Conservation (phyloP, 1,140 invertebrate genomes). For the Lutraria rhynchaena region DNA sequence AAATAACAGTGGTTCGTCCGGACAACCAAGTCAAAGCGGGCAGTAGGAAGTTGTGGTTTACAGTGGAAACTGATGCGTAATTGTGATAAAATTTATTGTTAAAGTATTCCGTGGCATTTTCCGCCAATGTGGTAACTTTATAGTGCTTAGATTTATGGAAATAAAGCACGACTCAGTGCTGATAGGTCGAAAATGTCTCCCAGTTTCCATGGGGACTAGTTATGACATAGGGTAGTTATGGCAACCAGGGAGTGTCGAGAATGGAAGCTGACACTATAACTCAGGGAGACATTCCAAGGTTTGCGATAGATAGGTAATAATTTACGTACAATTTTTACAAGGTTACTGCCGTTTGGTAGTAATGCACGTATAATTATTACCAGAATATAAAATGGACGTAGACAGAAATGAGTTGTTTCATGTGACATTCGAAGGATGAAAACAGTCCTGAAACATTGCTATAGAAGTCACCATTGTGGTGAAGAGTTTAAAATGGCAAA, state of each 20-base stretch:
- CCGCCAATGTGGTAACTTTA: slow-evolving; percentile 5
- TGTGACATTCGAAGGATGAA: no score
- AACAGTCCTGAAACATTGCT: no score
- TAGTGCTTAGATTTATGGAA: slow-evolving; percentile 3
- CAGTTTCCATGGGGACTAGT: slow-evolving; percentile 24
- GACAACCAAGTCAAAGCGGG: slow-evolving; percentile 34
- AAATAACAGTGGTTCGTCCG: background rate
- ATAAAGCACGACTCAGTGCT: background rate
- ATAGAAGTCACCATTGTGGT: no score
- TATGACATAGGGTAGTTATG: slow-evolving; percentile 3
- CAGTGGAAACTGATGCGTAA: background rate
- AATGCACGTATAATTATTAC: no score
- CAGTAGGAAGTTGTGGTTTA: slow-evolving; percentile 26
- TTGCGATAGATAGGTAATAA: background rate
- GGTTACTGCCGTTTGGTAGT: no score
- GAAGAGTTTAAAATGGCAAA: no score
- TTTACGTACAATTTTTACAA: no score
- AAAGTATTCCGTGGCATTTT: slow-evolving; percentile 25
- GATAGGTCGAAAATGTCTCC: background rate
- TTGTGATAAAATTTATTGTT: slow-evolving; percentile 28
- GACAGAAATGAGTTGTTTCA: no score
- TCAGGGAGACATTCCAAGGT: slow-evolving; percentile 44
- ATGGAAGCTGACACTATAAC: slow-evolving; percentile 47
- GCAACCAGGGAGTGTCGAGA: slow-evolving; percentile 1
- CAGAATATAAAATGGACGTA: no score